Conservation (phyloP, 2,113 vertebrate species). For the Gallinago media region DNA sequence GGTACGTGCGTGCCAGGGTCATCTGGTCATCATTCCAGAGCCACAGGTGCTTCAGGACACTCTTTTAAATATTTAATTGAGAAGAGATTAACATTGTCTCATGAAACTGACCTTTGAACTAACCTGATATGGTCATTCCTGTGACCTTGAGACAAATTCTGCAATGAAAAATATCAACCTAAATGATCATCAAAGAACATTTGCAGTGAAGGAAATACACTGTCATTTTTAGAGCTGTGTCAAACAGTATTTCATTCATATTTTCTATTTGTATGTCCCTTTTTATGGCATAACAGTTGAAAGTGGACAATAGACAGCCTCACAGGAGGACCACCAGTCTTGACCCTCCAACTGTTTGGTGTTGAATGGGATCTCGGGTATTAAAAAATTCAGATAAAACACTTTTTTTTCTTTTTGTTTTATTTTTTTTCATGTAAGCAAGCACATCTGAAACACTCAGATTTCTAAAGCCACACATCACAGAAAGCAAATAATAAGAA, state of each 20-base stretch:
- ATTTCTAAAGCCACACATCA: not conserved
- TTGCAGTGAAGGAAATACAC: not conserved
- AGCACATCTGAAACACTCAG: not conserved
- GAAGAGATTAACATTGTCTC: not conserved
- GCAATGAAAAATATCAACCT: not conserved
- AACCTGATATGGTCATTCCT: not conserved
- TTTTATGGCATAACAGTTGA: not conserved
- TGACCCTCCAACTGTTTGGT: not conserved
- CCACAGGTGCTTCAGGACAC: not conserved
- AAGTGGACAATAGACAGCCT: not conserved
- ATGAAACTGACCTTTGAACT: not conserved
- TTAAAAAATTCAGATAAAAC: not conserved
- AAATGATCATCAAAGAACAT: not conserved
- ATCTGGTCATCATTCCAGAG: not conserved
- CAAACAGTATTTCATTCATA: not conserved
- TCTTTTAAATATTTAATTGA: not conserved
- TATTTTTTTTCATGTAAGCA: not conserved
- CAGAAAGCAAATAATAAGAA: not conserved
- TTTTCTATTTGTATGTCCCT: not conserved
- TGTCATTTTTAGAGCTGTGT: not conserved
- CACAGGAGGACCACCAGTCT: not conserved
- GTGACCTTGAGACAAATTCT: not conserved
- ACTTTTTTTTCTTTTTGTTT: fast-evolving
- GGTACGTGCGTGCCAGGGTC: not conserved
- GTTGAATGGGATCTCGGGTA: not conserved